Base-by-base conservation (phyloP, 2,797 vertebrate genomes). In the Phrynocephalus guinanensis region DNA sequence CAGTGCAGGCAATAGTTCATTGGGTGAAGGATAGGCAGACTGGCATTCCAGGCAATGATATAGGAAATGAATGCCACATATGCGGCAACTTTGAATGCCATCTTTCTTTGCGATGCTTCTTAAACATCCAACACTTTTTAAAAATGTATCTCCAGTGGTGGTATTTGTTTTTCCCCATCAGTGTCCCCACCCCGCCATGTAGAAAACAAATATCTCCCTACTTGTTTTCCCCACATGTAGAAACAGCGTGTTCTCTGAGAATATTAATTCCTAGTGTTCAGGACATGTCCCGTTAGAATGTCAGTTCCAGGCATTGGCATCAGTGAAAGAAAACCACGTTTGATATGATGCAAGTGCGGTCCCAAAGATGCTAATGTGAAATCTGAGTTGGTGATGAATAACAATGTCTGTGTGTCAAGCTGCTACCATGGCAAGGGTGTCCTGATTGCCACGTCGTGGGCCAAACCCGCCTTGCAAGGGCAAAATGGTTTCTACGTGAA, bases 231-330 rank as follows among this genome's bases (percentile, higher is more conserved):
- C 0, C 73, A 83, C 3, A 73, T 1, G 0, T 81, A 86, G 88
- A 94, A 94, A 94, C 94, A 86, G 82, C 83, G 79, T 9, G 26
- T 93, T 76, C 90, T 52, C 0, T 10, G 16, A 52, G 56, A 73
- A 85, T 60, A 63, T 1, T 30, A 28, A 86, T 56, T 44, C 91
- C 63, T 18, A 87, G 6, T 68, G 83, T 20, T 15, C 82, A 63
- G 30, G 70, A 81, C 84, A 83, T 6, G 10, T 90, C 83, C 84
- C 22, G 0, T 24, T 15, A 63, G 82, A 52, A 73, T 50, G 28
- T 50, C 52, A 38, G 1, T 79, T 84, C 33, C 77, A 67, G 71
- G 88, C 71, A 87, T 56, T 56, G 63, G 30, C 72, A 77, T 13
- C 24, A 33, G 73, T 5, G 82, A 70, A 56, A 9, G 1, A 2